Evolutionary conservation across 2,113 vertebrate species (phyloP), one percentile per base, ranked within the genome.

Genomic region (Cinclus mexicanus): DNA sequence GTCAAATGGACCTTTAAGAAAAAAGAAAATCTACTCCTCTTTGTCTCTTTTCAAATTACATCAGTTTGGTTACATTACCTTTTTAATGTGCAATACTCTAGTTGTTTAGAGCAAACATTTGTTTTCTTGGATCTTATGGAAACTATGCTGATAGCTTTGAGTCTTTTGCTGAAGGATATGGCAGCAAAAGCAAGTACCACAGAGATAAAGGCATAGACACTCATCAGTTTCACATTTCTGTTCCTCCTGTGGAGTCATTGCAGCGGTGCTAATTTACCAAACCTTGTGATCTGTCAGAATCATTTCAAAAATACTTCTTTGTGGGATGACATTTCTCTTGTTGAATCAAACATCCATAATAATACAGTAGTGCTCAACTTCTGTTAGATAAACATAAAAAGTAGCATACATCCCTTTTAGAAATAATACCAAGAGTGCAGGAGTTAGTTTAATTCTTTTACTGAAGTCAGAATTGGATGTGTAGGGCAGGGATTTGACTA

Each of bases 41-140:
- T 26, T 85, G 29, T 7, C 18, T 75, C 6, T 26, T 47, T 85
- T 85, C 26, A 82, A 79, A 56, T 12, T 56, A 6, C 52, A 63
- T 0, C 3, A 7, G 7, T 78, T 72, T 90, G 8, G 6, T 56
- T 89, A 23, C 5, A 29, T 11, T 61, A 39, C 2, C 29, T 79
- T 90, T 46, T 55, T 44, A 92, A 94, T 95, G 28, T 64, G 69
- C 79, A 87, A 82, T 88, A 91, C n/a, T 85, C 9, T 65, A 52
- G 29, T 23, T 75, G n/a, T 61, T 85, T 85, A 57, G 22, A 93
- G 53, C 35, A 89, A 94, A 82, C 29, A 55, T 70, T 81, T 88
- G 25, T 82, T 93, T 93, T 71, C 57, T 86, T 88, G 68, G 67
- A 57, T 94, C 55, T 89, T 49, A 72, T 26, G 39, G 87, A 82